Conservation (phyloP, 2,888 invertebrate genomes). For the Drosophila basisetae region DNA sequence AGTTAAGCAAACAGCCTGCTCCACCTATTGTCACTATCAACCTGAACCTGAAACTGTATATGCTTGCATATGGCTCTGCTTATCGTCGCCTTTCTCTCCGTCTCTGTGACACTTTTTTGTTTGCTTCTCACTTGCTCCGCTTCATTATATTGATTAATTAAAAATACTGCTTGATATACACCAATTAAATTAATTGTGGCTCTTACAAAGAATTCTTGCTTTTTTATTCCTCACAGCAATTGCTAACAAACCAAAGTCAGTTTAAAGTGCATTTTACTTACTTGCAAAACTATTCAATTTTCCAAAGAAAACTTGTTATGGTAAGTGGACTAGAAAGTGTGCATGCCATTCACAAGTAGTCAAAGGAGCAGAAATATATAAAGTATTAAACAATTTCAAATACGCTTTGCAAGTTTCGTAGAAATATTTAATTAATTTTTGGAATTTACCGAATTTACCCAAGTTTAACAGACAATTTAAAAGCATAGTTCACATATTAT, state of each 20-base stretch:
- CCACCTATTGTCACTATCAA: constrained; percentile 19
- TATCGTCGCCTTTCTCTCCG: not conserved
- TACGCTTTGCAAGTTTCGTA: not conserved
- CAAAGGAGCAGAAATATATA: not conserved
- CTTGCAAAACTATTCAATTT: not conserved
- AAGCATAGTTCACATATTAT: not conserved
- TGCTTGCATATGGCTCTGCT: not conserved
- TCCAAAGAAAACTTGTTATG: not conserved
- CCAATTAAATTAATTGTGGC: constrained; percentile 16
- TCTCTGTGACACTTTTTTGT: not conserved
- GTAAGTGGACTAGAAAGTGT: not conserved
- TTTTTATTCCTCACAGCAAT: not conserved
- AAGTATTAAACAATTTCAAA: not conserved
- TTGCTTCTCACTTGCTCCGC: not conserved
- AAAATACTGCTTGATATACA: constrained; percentile 9
- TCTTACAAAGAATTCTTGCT: not conserved
- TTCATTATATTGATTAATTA: constrained; percentile 29
- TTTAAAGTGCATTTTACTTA: not conserved
- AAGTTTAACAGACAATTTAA: not conserved
- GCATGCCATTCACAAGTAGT: not conserved
- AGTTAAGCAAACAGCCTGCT: constrained; percentile 29
- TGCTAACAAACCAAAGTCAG: not conserved
- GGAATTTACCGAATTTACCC: not conserved
- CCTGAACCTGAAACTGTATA: constrained; percentile 2
- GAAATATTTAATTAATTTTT: not conserved